Percentiles rank a stretch among this genome's conserved stretches.
Evolutionary conservation across 2,888 invertebrate species (phyloP).

Genomic region (Ormyrus thymus): DNA sequence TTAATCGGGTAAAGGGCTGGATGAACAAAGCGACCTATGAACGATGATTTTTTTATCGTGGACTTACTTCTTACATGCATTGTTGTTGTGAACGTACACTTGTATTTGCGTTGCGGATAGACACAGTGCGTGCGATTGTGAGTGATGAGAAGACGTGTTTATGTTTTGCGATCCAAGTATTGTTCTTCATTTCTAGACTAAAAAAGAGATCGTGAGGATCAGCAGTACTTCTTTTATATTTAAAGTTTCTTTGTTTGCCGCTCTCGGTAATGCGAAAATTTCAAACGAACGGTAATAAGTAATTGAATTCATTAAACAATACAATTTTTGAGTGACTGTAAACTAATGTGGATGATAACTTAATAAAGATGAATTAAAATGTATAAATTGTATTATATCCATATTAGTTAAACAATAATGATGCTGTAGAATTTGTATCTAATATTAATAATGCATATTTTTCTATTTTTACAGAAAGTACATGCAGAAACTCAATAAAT

Average conservation of each 20-base stretch:
- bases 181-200: conserved; percentile 12
- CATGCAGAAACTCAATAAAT: no score
- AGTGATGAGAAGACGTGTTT: conserved; percentile 10
- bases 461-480: no score
- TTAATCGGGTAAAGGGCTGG: conserved; percentile 42
- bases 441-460: no score
- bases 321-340: no score
- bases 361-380: no score
- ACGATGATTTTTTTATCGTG: not conserved
- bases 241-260: conserved; percentile 15
- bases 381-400: no score
- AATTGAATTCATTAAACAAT: no score
- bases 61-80: conserved; percentile 10
- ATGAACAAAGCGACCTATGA: no score
- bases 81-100: conserved; percentile 41
- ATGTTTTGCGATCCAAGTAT: conserved; percentile 15
- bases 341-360: no score
- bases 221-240: conserved; percentile 10
- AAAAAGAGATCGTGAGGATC: conserved; percentile 28
- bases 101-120: not conserved
- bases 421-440: no score
- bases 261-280: conserved; percentile 15
- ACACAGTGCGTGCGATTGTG: not conserved
- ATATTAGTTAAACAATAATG: no score
- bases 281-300: no score